These are phyloP conservation scores for Papilio xuthus DNA, from an alignment of 1,140 invertebrate species.

Conservation along the genomic window DNA sequence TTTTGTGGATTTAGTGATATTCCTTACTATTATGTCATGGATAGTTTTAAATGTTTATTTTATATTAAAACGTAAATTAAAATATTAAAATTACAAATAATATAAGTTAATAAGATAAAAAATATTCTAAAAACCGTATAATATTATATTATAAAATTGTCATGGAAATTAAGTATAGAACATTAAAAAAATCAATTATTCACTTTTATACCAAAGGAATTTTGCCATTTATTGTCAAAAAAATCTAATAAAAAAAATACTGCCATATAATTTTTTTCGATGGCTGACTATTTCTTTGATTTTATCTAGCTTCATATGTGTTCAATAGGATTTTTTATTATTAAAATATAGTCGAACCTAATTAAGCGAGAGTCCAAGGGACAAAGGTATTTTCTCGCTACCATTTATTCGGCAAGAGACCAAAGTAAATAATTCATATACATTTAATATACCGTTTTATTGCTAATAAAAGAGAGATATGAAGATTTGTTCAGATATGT, in stretches of 20 bases:
- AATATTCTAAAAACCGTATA: not conserved
- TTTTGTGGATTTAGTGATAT: slow-evolving; percentile 43
- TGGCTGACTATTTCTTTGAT: slow-evolving; percentile 64
- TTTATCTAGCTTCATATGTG: slow-evolving; percentile 62
- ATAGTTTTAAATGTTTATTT: not conserved
- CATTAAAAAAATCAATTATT: not conserved
- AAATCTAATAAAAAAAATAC: not conserved
- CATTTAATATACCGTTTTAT: slow-evolving; percentile 52
- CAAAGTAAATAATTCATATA: slow-evolving; percentile 38
- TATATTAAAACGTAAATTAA: not conserved
- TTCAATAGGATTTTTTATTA: not conserved
- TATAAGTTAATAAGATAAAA: not conserved
- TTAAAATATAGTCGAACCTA: not conserved
- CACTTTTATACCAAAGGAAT: not conserved
- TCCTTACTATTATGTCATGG: not conserved
- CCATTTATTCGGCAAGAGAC: not conserved
- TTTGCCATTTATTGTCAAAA: not conserved
- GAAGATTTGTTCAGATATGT: slow-evolving; percentile 70
- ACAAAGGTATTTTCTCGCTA: not conserved
- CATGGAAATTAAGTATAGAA: not conserved
- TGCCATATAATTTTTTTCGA: slow-evolving; percentile 37
- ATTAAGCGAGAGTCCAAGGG: not conserved
- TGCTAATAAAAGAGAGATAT: slow-evolving; percentile 73
- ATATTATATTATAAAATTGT: not conserved
- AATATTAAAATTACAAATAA: not conserved